phyloP scores from a whole-genome alignment of 1,140 invertebrate species.

The Idris sp. region DNA sequence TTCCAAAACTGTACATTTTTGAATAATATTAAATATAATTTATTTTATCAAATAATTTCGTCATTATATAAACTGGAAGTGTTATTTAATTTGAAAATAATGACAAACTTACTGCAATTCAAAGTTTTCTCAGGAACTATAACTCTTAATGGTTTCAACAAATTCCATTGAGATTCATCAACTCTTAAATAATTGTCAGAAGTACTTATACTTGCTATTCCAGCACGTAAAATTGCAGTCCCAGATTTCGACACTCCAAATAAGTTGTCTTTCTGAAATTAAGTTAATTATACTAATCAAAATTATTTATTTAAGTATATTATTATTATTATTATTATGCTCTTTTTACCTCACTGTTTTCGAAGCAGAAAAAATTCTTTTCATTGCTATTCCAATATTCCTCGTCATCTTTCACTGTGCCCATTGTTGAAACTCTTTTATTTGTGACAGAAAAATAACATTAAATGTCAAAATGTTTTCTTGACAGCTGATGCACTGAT shows the following conservation, averaged over 20 bases:
- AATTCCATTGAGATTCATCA: slow-evolving; percentile 66
- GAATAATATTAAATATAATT: no score
- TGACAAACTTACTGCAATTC: slow-evolving; percentile 68
- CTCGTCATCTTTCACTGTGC: slow-evolving; percentile 67
- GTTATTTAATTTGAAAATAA: no score
- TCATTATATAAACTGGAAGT: no score
- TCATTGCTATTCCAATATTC: slow-evolving; percentile 71
- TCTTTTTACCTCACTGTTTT: slow-evolving; percentile 68
- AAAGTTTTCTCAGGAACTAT: slow-evolving; percentile 74
- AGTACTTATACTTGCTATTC: slow-evolving; percentile 65
- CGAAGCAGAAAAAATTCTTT: slow-evolving; percentile 70
- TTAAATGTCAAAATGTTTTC: not conserved
- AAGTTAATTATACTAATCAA: no score
- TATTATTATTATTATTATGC: not conserved
- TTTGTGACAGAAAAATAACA: not conserved
- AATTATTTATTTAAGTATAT: no score
- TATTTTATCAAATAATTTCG: no score
- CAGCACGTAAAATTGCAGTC: slow-evolving; percentile 68
- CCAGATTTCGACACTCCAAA: slow-evolving; percentile 70
- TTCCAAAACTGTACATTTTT: no score
- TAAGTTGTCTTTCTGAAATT: slow-evolving; percentile 68
- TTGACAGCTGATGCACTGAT: no score
- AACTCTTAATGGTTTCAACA: slow-evolving; percentile 70
- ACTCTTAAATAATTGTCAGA: slow-evolving; percentile 64
- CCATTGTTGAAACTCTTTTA: slow-evolving; percentile 49